Evolutionary conservation across 1,140 invertebrate genomes (phyloP).

Genomic region (Calycopis cecrops): DNA sequence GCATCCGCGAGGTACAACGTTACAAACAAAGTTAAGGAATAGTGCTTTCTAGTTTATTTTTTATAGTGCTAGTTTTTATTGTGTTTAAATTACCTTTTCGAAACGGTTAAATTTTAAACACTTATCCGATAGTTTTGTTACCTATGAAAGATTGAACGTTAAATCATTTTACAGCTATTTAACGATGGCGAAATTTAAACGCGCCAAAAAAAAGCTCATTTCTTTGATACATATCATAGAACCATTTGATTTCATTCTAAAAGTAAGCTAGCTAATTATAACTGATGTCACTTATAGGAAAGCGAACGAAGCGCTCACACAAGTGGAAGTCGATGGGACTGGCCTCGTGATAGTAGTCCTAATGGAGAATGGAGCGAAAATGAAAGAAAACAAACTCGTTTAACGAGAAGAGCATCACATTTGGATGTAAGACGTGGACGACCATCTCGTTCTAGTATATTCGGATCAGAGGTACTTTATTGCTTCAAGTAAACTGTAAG

Average conservation of each 20-base stretch:
- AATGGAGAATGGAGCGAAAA: conserved; percentile 45
- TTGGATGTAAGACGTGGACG: conserved; percentile 44
- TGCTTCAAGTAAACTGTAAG: no score
- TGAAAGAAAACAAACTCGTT: conserved; percentile 30
- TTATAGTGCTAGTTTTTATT: no score
- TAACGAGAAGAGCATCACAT: conserved; percentile 55
- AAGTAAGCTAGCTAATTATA: not conserved
- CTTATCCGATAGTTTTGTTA: no score
- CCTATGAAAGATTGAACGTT: no score
- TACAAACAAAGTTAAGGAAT: no score
- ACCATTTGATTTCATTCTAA: no score
- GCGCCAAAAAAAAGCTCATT: no score
- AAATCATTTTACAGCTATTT: no score
- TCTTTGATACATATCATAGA: no score
- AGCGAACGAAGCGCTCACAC: conserved; percentile 62
- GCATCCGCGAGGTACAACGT: no score
- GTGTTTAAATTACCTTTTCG: no score
- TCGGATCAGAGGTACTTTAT: conserved; percentile 40
- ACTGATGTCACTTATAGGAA: conserved; percentile 35
- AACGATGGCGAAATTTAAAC: no score
- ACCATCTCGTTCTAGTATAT: conserved; percentile 38
- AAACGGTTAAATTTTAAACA: not conserved
- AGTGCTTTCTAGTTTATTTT: not conserved
- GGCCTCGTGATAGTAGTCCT: conserved; percentile 56
- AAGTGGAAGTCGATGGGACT: conserved; percentile 50